Conservation (phyloP, 2,888 invertebrate species). For the Thysanoteuthis rhombus region DNA sequence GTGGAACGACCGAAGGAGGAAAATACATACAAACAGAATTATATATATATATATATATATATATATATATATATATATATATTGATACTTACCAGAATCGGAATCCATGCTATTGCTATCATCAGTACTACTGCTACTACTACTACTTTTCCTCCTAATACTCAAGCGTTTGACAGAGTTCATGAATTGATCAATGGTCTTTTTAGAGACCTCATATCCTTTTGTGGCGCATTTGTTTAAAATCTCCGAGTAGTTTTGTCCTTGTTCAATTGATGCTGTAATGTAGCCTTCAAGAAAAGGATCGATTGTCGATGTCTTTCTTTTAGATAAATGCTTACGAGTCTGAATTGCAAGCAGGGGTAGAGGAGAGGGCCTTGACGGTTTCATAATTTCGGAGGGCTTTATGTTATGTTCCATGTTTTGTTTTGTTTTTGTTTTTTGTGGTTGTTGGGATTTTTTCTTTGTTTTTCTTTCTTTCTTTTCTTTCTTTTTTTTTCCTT, state of each 20-base stretch:
- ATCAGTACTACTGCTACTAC: background rate
- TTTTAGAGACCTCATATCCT: background rate
- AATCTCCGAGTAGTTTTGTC: background rate
- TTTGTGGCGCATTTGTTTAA: background rate
- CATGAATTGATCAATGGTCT: background rate
- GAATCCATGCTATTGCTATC: background rate
- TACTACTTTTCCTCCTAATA: background rate
- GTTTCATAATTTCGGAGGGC: background rate
- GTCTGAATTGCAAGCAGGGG: background rate
- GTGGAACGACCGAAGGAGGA: too few species aligned
- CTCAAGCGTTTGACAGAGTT: background rate
- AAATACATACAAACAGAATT: background rate
- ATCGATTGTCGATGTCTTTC: background rate
- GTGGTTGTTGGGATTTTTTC: background rate
- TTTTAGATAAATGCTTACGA: background rate
- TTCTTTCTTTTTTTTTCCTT: background rate
- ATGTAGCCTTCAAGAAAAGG: background rate
- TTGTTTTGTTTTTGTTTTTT: background rate
- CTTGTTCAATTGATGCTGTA: background rate
- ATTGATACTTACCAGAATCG: background rate
- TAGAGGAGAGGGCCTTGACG: background rate
- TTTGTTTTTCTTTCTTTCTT: background rate
- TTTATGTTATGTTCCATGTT: background rate
- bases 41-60: background rate
- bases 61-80: background rate